Conservation (phyloP, 1,140 invertebrate genomes). For the Portunus trituberculatus region DNA sequence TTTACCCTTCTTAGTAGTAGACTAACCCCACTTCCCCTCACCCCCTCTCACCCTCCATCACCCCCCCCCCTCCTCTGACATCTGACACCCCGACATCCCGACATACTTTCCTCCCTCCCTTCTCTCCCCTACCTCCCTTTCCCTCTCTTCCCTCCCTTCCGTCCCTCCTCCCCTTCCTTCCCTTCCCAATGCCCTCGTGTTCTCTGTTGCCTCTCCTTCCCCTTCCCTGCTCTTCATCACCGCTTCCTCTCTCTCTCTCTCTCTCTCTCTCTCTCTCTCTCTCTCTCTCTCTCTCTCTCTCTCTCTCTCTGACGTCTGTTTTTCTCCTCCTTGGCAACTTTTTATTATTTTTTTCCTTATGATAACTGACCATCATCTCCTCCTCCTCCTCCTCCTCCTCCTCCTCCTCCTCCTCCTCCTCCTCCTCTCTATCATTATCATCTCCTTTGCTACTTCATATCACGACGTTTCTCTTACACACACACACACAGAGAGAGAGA, state of each 20-base stretch:
- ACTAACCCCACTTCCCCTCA: too few relatives aligned
- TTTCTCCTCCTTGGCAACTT: too few relatives aligned
- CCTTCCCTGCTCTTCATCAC: neutral
- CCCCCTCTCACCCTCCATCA: too few relatives aligned
- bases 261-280: too few relatives aligned
- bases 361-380: neutral
- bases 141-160: neutral
- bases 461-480: neutral
- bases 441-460: neutral
- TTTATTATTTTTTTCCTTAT: neutral
- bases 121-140: neutral
- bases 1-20: too few relatives aligned
- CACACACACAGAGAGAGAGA: neutral
- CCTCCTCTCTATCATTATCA: neutral
- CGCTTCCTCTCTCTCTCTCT: neutral
- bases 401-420: conserved; percentile 16
- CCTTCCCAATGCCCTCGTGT: neutral
- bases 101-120: neutral
- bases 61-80: too few relatives aligned
- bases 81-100: too few relatives aligned
- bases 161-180: neutral
- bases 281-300: too few relatives aligned
- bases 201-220: neutral
- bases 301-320: too few relatives aligned
- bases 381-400: conserved; percentile 16